Evolutionary conservation across 1,140 invertebrate genomes (phyloP), one percentile per base, ranked within the genome.

Genomic region (Ctenoplectra terminalis): DNA sequence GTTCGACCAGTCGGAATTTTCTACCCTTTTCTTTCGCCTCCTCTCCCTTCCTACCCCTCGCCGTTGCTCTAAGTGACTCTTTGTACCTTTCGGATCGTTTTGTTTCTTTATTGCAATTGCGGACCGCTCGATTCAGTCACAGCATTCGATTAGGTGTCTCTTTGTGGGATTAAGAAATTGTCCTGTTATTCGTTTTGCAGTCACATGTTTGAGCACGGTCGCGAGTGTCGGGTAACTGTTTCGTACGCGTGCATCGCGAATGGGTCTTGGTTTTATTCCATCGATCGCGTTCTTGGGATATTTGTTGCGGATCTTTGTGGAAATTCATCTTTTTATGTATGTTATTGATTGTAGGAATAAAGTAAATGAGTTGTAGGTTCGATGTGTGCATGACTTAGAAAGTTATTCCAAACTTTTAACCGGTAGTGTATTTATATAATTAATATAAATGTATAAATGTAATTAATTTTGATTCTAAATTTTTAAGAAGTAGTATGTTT

Each of bases 1-100:
- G 74, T 74, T 64, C 69, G 71, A 80, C 29, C 67, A 60, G 76
- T 86, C 54, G 29, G 70, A 83, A 79, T 80, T 86, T 86, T 83
- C 74, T n/a, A 48, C 76, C 50, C 46, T 56, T 72, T 76, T 61
- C 69, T 69, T 37, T 56, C 6, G n/a, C 7, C 43, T 1, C 29
- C n/a, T 48, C 13, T 0, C 52, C 23, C 40, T 15, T 31, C 31
- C 26, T n/a, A 2, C 26, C 20, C 20, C 46, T 67, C 29, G 17
- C n/a, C 34, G 20, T 15, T 15, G 11, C n/a, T 69, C 37, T 46
- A 34, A 54, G n/a, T 23, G 20, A 43, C 56, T 37, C 69, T 29
- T 64, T 54, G 48, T 46, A 75, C 40, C 50, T 56, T 66, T 46
- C 29, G 23, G 15, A 40, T 50, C 61, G 64, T 73, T 81, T 81